Base-by-base conservation (phyloP, 2,797 vertebrate genomes). In the Fistularia commersonii region DNA sequence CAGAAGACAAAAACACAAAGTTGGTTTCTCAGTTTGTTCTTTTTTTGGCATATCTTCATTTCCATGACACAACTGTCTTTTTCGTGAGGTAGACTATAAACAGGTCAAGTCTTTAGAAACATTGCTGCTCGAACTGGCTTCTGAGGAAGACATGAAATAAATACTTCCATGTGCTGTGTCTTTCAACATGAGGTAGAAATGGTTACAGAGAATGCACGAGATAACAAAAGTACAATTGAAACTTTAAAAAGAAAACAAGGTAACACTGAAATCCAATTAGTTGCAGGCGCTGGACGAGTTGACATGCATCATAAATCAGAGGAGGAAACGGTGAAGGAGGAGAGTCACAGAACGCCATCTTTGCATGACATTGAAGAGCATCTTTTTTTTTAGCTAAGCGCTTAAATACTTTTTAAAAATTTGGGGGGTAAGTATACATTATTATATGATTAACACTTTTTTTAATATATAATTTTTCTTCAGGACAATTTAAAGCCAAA, bases 171-270 rank as follows among this genome's bases (percentile, higher is more conserved):
- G 83, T 75, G 77, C 79, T 74, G 65, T 31, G 69, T 82, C 65
- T 81, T 87, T n/a, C 55, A 81, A 80, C 78, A 76, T 86, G 87
- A 89, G 87, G 87, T 89, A 89, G 87, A 88, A 85, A 69, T 59
- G 66, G 82, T 85, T 81, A 83, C 79, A 84, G 72, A 82, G 68
- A 83, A 85, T 83, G 76, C 74, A 85, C 69, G 79, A 67, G 66
- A 76, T 69, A 81, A 14, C 10, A 48, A 64, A 72, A 76, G 56
- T 63, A 77, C 75, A 43, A 54, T 69, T 72, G 73, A 83, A 66
- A 58, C 66, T n/a, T n/a, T n/a, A n/a, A 43, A 41, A 66, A 66
- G 61, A 67, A 15, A 73, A 66, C 72, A 64, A 77, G 57, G 64
- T 69, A 65, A 79, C 65, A 76, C 54, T 74, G 63, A 83, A 63